These are phyloP conservation scores for Oreochromis niloticus DNA, from an alignment of 2,113 vertebrate genomes.

Conservation along the genomic window DNA sequence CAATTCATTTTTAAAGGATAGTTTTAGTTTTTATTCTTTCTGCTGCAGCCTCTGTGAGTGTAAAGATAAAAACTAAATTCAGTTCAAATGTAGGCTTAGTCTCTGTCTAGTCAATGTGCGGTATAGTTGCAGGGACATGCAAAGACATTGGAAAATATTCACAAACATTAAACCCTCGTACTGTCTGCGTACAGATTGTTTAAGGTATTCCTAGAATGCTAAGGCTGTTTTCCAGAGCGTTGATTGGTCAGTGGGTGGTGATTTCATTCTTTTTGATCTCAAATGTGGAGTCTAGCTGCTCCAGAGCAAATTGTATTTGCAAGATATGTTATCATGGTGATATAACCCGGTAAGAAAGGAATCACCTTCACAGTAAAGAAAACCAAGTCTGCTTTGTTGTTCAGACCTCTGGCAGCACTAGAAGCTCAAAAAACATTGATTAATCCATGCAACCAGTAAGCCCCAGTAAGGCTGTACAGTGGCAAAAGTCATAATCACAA, in stretches of 20 bases:
- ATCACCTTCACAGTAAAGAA: not conserved
- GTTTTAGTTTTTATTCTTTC: not conserved
- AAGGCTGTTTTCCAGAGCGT: not conserved
- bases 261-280: not conserved
- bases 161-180: not conserved
- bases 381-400: not conserved
- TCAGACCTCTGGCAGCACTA: not conserved
- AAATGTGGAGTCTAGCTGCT: not conserved
- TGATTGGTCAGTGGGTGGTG: not conserved
- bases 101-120: not conserved
- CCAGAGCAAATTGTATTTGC: not conserved
- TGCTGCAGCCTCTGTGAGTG: not conserved
- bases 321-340: not conserved
- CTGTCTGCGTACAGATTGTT: not conserved
- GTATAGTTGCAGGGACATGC: not conserved
- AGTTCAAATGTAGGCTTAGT: not conserved
- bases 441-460: constrained; percentile 3
- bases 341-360: not conserved
- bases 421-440: not conserved
- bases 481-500: not conserved
- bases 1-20: not conserved
- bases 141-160: not conserved
- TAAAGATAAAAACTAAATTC: not conserved
- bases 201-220: not conserved
- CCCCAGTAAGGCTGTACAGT: not conserved